Percentiles rank a stretch among this genome's conserved stretches.
phyloP scores from a whole-genome alignment of 2,113 vertebrate species.

The Cygnus buccinator region DNA sequence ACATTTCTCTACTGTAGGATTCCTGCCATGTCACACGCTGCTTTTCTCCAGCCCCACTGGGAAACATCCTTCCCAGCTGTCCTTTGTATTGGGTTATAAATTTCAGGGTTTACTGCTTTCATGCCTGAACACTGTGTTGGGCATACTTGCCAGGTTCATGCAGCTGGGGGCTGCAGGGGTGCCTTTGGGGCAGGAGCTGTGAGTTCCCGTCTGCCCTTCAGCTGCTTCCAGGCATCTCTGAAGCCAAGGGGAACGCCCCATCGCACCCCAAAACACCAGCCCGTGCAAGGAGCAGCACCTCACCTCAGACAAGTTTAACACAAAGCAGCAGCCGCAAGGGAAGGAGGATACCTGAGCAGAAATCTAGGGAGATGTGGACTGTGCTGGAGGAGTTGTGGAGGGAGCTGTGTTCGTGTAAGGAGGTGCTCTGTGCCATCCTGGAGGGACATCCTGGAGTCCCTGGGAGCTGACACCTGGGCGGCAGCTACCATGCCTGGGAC shows the following conservation, averaged over 20 bases:
- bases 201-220: neutral
- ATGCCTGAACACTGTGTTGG: neutral
- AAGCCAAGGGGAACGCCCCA: neutral
- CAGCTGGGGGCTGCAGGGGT: neutral
- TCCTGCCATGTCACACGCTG: accelerated
- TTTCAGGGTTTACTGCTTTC: neutral
- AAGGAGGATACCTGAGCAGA: neutral
- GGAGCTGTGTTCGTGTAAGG: accelerated
- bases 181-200: neutral
- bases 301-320: neutral
- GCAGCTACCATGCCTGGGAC: neutral
- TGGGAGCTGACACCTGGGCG: neutral
- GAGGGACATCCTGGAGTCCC: no score
- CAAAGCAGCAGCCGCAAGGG: accelerated
- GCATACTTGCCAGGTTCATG: accelerated
- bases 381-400: neutral
- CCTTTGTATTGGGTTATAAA: neutral
- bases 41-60: neutral
- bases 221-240: neutral
- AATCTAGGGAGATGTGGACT: neutral
- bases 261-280: neutral
- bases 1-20: neutral
- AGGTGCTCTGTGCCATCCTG: accelerated
- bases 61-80: neutral
- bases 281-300: neutral